Evolutionary conservation across 2,113 vertebrate species (phyloP).

Genomic region (Malurus melanocephalus): DNA sequence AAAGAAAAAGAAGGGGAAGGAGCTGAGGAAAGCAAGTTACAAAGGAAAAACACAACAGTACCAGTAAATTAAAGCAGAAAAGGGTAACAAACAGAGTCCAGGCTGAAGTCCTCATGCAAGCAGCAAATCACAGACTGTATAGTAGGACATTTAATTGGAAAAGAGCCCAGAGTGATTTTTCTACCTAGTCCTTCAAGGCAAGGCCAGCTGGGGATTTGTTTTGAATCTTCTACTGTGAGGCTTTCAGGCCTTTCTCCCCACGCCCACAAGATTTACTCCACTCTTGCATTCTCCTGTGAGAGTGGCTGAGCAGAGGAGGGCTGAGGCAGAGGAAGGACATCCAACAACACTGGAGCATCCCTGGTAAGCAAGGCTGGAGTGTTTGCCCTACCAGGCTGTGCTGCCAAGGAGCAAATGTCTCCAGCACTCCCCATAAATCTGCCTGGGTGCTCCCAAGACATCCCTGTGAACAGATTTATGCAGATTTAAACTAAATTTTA

Average conservation of each 20-base stretch:
- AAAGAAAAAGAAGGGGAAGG: constrained; percentile 60
- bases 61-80: constrained; percentile 18
- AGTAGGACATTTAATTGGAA: not conserved
- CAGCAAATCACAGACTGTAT: not conserved
- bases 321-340: not conserved
- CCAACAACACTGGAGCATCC: not conserved
- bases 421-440: accelerated
- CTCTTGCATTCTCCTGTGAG: not conserved
- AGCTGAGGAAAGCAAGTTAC: constrained; percentile 43
- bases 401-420: not conserved
- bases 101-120: constrained; percentile 47
- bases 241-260: not conserved
- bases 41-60: not conserved
- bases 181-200: not conserved
- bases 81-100: constrained; percentile 7
- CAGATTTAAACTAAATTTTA: not conserved
- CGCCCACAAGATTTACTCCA: not conserved
- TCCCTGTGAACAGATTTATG: not conserved
- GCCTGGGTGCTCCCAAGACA: not conserved
- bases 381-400: not conserved
- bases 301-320: not conserved
- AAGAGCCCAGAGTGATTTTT: constrained; percentile 40
- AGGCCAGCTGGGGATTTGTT: not conserved
- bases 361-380: not conserved
- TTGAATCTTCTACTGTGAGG: not conserved